Conservation (phyloP, 1,140 invertebrate genomes). For the Tetranychus cinnabarinus region DNA sequence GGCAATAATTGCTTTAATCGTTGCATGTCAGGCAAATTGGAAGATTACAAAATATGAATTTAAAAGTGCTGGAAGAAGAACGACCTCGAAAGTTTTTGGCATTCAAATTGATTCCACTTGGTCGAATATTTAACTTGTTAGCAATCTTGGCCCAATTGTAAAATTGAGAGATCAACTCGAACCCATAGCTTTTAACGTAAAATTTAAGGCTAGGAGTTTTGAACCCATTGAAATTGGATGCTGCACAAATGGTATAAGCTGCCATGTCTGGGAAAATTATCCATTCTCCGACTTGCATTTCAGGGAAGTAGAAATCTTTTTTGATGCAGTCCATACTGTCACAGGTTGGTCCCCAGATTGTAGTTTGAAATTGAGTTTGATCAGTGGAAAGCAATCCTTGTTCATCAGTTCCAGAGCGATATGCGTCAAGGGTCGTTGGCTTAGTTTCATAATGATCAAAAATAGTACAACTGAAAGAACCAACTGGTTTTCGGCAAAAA, state of each 20-base stretch:
- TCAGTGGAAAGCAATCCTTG: not conserved
- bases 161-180: not conserved
- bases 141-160: not conserved
- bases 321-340: slow-evolving; percentile 25
- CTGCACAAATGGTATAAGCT: slow-evolving; percentile 27
- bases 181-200: slow-evolving; percentile 13
- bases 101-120: not conserved
- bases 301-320: slow-evolving; percentile 21
- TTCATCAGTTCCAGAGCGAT: not conserved
- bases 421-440: slow-evolving; percentile 38
- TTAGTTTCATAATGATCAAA: slow-evolving; percentile 69
- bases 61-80: too few species aligned
- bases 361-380: slow-evolving; percentile 1
- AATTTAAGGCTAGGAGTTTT: slow-evolving; percentile 22
- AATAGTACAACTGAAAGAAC: slow-evolving; percentile 86
- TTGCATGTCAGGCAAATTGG: too few species aligned
- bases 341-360: slow-evolving; percentile 28
- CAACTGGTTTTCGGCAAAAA: too few species aligned
- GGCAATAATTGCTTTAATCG: too few species aligned
- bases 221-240: slow-evolving; percentile 28
- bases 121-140: not conserved
- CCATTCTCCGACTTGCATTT: slow-evolving; percentile 25
- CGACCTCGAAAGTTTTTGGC: too few species aligned
- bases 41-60: too few species aligned
- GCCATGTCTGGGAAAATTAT: slow-evolving; percentile 28